phyloP scores from a whole-genome alignment of 2,888 invertebrate genomes.

The Agonopterix alstromeriana region DNA sequence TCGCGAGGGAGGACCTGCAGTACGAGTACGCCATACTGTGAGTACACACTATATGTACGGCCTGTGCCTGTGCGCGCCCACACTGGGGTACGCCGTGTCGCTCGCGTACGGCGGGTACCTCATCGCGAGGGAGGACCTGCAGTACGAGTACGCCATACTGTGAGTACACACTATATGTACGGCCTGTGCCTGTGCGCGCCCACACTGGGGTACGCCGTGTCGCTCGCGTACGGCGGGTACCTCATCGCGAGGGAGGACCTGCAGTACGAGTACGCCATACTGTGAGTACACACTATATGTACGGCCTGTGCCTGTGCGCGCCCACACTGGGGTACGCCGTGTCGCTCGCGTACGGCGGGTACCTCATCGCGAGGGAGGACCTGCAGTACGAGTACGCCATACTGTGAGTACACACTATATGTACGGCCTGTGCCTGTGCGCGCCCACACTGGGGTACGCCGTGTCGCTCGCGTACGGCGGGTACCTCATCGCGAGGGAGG shows the following conservation, averaged over 20 bases:
- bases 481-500: slow-evolving; percentile 78
- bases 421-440: slow-evolving; percentile 82
- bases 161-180: slow-evolving; percentile 78
- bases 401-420: slow-evolving; percentile 79
- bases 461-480: slow-evolving; percentile 84
- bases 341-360: slow-evolving; percentile 83
- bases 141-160: slow-evolving; percentile 82
- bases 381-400: slow-evolving; percentile 81
- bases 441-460: slow-evolving; percentile 84
- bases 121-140: slow-evolving; percentile 77
- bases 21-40: slow-evolving; percentile 83
- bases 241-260: slow-evolving; percentile 79
- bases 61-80: slow-evolving; percentile 81
- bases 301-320: slow-evolving; percentile 81
- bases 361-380: slow-evolving; percentile 78
- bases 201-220: slow-evolving; percentile 82
- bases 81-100: slow-evolving; percentile 82
- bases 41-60: slow-evolving; percentile 80
- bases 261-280: slow-evolving; percentile 80
- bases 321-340: slow-evolving; percentile 84
- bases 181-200: slow-evolving; percentile 83
- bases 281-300: slow-evolving; percentile 80
- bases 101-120: slow-evolving; percentile 83
- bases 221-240: slow-evolving; percentile 83
- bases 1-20: slow-evolving; percentile 76